A percentile compares a stretch with the other conserved stretches of the same genome.
phyloP scores from a whole-genome alignment of 1,140 invertebrate genomes.

The Drosophila elegans region DNA sequence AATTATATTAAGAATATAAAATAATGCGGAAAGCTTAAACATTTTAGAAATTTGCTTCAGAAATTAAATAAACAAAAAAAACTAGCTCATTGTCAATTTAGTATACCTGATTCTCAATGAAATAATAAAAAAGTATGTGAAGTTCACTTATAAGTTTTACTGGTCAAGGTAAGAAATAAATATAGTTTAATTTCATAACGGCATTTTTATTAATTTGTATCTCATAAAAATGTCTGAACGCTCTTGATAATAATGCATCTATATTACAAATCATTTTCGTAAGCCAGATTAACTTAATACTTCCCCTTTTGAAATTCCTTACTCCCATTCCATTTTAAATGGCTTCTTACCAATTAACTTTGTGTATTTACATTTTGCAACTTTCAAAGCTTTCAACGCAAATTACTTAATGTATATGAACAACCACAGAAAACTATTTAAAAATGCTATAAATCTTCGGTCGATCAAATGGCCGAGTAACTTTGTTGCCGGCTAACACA shows the following conservation, averaged over 20 bases:
- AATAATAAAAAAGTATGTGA: too few species aligned
- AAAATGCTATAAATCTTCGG: slow-evolving; percentile 71
- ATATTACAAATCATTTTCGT: background rate
- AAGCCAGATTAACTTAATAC: slow-evolving; percentile 30
- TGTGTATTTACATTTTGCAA: slow-evolving; percentile 41
- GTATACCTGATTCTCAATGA: too few species aligned
- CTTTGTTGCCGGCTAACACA: slow-evolving; percentile 39
- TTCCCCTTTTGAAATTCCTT: slow-evolving; percentile 14
- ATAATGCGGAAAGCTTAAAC: background rate
- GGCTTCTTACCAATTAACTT: slow-evolving; percentile 28
- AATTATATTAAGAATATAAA: slow-evolving; percentile 53
- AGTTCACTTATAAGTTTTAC: too few species aligned
- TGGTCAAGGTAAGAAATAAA: too few species aligned
- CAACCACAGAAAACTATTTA: slow-evolving; percentile 54
- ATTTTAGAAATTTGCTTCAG: background rate
- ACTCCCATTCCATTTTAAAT: slow-evolving; percentile 39
- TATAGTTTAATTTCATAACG: background rate
- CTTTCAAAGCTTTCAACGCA: slow-evolving; percentile 53
- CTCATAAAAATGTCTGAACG: slow-evolving; percentile 1
- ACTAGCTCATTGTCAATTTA: too few species aligned
- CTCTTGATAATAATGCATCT: background rate
- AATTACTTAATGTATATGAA: slow-evolving; percentile 33
- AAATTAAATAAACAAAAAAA: too few species aligned
- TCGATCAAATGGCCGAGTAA: slow-evolving; percentile 60
- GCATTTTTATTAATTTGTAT: background rate